Base-by-base conservation (phyloP, 2,113 vertebrate genomes). In the Sceloporus tristichus region DNA sequence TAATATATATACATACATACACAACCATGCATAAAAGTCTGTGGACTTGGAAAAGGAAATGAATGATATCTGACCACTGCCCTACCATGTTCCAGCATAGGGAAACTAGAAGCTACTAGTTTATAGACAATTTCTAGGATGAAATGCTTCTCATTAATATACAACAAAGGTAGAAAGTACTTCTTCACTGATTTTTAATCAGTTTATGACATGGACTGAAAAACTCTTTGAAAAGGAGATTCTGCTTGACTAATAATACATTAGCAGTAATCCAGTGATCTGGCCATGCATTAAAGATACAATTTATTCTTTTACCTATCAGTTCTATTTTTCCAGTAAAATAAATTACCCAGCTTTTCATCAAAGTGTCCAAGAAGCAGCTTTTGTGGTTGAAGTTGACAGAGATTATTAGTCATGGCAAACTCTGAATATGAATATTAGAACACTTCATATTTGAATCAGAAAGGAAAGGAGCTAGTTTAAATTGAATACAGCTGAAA, bases 151-250 rank as follows among this genome's bases (percentile, higher is more conserved):
- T 94, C 87, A 94, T 94, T 94, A 93, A 93, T 91, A 95, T 25
- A 87, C 90, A 91, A 87, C 0, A 92, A 93, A 62, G 25, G 23
- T 85, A 65, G 74, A 90, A 93, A 89, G 90, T 82, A 66, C 87
- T 94, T 90, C 0, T 88, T 94, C 91, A 89, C 74, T 95, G 94
- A 84, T 86, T 94, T 96, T 93, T 91, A 93, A 94, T 94, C 88
- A 92, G 53, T 93, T 95, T 90, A 89, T 92, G 82, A 89, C 54
- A 92, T 91, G 91, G 92, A 80, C 85, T 90, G 80, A 29, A 92
- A 91, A 82, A 9, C 16, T 87, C 80, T 90, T 92, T 94, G 82
- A 92, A 91, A 92, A 91, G 38, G 56, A 95, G 14, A 77, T 84
- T 94, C 77, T 92, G 68, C 89, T 94, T 93, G 90, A 92, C 88